Evolutionary conservation across 2,888 invertebrate species (phyloP), one percentile per base, ranked within the genome.

Genomic region (Apomyelois bistriatella): DNA sequence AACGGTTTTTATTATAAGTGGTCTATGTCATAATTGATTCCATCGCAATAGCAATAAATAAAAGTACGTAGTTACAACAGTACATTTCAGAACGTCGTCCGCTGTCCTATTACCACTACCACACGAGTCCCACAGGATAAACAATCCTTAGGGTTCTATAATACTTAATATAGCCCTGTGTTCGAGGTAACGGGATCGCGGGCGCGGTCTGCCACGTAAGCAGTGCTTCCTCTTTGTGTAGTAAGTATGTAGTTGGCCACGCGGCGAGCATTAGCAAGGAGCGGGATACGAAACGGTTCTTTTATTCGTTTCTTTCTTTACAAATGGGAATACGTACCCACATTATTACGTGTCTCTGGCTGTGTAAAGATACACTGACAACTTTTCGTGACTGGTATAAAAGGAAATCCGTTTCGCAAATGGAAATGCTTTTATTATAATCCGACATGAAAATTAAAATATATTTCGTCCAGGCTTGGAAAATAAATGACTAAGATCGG

Each of bases 251-350:
- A 57, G 66, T 59, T 58, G 62, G 58, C 61, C 64, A 57, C 61
- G 54, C 55, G 64, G 59, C 68, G 65, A 61, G 71, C 73, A 74
- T 78, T 77, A 77, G 70, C 73, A 69, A 66, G 60, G 60, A 57
- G 64, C 59, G 68, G 68, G 61, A 64, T 62, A 66, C 66, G 61
- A 63, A 68, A 65, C 66, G 63, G 61, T 67, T 70, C 68, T 68
- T 74, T 74, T 75, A 70, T 68, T 62, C 66, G 66, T 66, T 65
- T 68, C 76, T 76, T 72, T 69, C 73, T 74, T 78, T 72, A 74
- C 72, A 77, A 75, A 79, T 77, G 73, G 72, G 74, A 72, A 76
- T 77, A 72, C 70, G 74, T 70, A 68, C 70, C 70, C 67, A 69
- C 73, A 73, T 79, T 77, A 77, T 72, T 74, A 76, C 61, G 62